Conservation (phyloP, 1,140 invertebrate genomes). For the Diorhabda carinulata region DNA sequence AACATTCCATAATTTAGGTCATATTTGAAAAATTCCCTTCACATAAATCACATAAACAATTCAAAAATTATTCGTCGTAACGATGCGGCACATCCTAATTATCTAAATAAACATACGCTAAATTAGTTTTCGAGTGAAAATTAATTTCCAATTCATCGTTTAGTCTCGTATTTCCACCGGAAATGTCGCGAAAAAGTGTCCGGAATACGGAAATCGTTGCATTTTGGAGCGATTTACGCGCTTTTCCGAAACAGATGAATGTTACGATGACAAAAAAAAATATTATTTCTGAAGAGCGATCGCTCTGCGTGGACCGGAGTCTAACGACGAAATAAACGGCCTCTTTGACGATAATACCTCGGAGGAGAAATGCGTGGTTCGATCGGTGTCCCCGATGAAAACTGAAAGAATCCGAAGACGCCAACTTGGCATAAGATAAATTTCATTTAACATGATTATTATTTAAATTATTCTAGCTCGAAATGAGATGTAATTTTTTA, state of each 20-base stretch:
- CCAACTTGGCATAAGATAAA: no score
- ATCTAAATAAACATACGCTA: no score
- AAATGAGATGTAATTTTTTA: no score
- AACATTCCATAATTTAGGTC: background rate
- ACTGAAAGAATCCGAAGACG: no score
- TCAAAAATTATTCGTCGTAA: no score
- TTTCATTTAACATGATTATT: no score
- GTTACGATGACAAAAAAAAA: background rate
- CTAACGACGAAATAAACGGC: constrained; percentile 3
- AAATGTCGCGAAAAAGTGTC: background rate
- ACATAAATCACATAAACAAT: background rate
- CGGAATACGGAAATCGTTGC: background rate
- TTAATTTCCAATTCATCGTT: no score
- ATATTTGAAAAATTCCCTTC: background rate
- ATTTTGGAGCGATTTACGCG: background rate
- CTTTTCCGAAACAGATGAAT: constrained; percentile 4
- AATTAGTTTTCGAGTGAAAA: no score
- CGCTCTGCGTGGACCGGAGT: background rate
- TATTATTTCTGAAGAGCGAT: background rate
- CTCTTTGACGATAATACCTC: background rate
- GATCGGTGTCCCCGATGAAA: no score
- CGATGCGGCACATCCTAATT: no score
- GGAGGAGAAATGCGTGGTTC: background rate
- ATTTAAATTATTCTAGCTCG: no score
- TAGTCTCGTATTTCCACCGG: background rate